Conservation (phyloP, 2,113 vertebrate species). For the Galemys pyrenaicus region DNA sequence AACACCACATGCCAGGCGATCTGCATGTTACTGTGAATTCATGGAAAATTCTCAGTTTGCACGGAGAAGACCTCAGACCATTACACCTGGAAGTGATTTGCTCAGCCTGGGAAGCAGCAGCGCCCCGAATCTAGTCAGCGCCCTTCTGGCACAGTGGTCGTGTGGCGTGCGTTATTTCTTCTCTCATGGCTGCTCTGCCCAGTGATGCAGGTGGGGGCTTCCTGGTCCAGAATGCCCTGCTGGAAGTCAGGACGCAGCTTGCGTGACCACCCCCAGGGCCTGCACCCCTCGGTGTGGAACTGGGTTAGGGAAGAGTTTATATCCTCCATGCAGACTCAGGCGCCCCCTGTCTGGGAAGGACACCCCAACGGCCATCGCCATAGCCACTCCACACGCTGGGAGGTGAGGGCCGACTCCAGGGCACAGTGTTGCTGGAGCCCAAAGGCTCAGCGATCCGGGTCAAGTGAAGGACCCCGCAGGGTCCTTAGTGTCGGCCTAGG, state of each 20-base stretch:
- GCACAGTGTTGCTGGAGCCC: not conserved
- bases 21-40: not conserved
- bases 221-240: not conserved
- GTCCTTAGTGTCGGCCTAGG: not conserved
- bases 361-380: not conserved
- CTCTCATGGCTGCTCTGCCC: not conserved
- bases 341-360: not conserved
- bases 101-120: not conserved
- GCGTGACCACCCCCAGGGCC: not conserved
- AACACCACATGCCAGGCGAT: not conserved
- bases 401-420: not conserved
- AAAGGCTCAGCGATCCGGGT: not conserved
- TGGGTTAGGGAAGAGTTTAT: not conserved
- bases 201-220: not conserved
- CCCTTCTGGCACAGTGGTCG: not conserved
- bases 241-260: accelerated
- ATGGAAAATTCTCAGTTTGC: not conserved
- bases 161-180: not conserved
- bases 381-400: not conserved
- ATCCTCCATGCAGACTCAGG: not conserved
- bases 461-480: not conserved
- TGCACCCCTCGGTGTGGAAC: not conserved
- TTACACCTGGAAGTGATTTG: not conserved
- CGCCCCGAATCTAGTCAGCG: accelerated
- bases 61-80: not conserved